Conservation (phyloP, 1,140 invertebrate genomes). For the Catajapyx aquilonaris region DNA sequence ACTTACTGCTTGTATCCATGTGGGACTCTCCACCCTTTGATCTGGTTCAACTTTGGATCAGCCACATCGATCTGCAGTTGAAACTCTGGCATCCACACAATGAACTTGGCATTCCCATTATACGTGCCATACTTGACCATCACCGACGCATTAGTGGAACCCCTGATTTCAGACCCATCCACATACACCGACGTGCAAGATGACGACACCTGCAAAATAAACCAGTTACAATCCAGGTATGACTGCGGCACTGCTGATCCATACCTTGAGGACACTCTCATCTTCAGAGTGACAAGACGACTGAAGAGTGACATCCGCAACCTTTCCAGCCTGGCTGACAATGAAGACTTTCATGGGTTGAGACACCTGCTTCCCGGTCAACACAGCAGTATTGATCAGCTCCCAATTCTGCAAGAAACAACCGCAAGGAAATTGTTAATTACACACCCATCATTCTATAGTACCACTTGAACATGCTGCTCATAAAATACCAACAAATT, state of each 20-base stretch:
- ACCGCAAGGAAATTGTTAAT: too few species aligned
- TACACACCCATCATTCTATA: too few species aligned
- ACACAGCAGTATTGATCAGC: conserved; percentile 83
- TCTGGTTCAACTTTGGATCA: conserved; percentile 72
- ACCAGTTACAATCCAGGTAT: not conserved
- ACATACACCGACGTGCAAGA: conserved; percentile 92
- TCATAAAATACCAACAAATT: too few species aligned
- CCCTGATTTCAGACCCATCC: conserved; percentile 85
- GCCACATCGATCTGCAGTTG: conserved; percentile 72
- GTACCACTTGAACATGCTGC: too few species aligned
- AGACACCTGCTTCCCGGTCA: conserved; percentile 81
- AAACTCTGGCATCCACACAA: conserved; percentile 92
- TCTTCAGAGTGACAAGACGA: conserved; percentile 87
- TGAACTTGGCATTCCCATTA: conserved; percentile 65
- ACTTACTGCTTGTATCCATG: conserved; percentile 36
- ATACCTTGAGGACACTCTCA: conserved; percentile 86
- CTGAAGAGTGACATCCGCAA: conserved; percentile 86
- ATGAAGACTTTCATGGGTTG: conserved; percentile 90
- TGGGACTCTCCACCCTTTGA: conserved; percentile 71
- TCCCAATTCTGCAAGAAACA: conserved; percentile 62
- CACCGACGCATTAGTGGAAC: conserved; percentile 82
- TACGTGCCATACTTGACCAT: conserved; percentile 85
- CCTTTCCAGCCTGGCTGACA: conserved; percentile 77
- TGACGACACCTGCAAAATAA: conserved; percentile 57
- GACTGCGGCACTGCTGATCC: conserved; percentile 1